A percentile compares a stretch with the other conserved stretches of the same genome.
These are phyloP conservation scores for Otolemur garnettii DNA, from an alignment of 2,113 vertebrate genomes.

Conservation along the genomic window DNA sequence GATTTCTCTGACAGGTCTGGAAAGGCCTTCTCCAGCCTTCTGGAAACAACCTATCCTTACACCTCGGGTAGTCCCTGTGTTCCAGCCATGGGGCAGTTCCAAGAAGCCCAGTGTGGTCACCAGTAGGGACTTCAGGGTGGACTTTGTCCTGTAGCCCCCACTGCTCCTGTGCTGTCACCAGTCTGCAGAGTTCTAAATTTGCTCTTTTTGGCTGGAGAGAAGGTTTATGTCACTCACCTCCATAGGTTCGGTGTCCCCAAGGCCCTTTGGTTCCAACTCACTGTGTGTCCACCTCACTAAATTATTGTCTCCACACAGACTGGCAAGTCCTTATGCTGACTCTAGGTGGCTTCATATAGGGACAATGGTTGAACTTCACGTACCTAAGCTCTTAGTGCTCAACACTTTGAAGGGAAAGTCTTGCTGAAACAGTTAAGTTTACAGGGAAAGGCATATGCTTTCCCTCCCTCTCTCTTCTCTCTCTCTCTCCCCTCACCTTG, in stretches of 20 bases:
- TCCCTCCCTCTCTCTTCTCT: background rate
- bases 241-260: conserved; percentile 52
- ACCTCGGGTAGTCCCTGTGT: background rate
- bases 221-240: conserved; percentile 52
- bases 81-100: background rate
- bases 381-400: conserved; percentile 59
- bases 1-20: conserved; percentile 85
- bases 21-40: conserved; percentile 78
- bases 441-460: background rate
- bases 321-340: background rate
- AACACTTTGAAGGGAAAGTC: conserved; percentile 8
- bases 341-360: conserved; percentile 64
- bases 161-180: conserved; percentile 66
- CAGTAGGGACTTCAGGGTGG: background rate
- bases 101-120: conserved; percentile 58
- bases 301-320: conserved; percentile 44
- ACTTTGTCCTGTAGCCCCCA: conserved; percentile 21
- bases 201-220: conserved; percentile 75
- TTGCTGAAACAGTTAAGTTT: background rate
- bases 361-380: conserved; percentile 55
- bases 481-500: background rate
- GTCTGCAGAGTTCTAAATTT: conserved; percentile 75
- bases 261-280: conserved; percentile 70
- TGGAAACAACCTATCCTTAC: conserved; percentile 57
- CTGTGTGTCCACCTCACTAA: conserved; percentile 45